These are phyloP conservation scores for Asbolus verrucosus DNA, from an alignment of 1,140 invertebrate species.

Conservation along the genomic window DNA sequence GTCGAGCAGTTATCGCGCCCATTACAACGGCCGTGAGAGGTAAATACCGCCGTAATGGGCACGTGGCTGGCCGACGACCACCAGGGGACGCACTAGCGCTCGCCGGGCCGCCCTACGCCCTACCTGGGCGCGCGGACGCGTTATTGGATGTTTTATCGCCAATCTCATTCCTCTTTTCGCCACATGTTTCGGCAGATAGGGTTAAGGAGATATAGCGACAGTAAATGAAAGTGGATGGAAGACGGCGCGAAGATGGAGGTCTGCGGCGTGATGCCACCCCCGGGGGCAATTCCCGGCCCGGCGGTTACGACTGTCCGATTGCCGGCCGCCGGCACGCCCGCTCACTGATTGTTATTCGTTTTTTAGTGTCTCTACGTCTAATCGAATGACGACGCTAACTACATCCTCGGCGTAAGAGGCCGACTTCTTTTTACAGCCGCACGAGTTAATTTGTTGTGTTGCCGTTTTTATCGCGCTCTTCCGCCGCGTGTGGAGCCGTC, in stretches of 20 bases:
- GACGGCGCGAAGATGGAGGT: slow-evolving; percentile 51
- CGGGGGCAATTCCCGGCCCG: slow-evolving; percentile 55
- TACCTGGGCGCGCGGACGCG: slow-evolving; percentile 30
- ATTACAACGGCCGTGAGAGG: slow-evolving; percentile 56
- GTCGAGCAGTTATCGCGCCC: slow-evolving; percentile 53
- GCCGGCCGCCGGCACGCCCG: slow-evolving; percentile 43
- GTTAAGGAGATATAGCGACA: slow-evolving; percentile 54
- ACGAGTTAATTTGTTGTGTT: slow-evolving; percentile 58
- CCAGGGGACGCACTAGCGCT: slow-evolving; percentile 52
- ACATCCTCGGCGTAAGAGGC: slow-evolving; percentile 38
- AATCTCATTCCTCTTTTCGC: slow-evolving; percentile 53
- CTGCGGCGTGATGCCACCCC: slow-evolving; percentile 57
- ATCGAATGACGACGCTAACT: slow-evolving; percentile 55
- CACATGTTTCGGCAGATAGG: slow-evolving; percentile 47
- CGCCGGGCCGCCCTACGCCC: slow-evolving; percentile 31
- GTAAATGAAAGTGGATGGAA: slow-evolving; percentile 58
- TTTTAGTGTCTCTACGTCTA: slow-evolving; percentile 58
- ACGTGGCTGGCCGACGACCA: slow-evolving; percentile 56
- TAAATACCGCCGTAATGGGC: slow-evolving; percentile 56
- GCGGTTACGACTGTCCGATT: slow-evolving; percentile 59
- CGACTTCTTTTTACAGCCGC: slow-evolving; percentile 51
- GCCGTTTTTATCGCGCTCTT: slow-evolving; percentile 54
- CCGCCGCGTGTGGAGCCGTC: slow-evolving; percentile 36
- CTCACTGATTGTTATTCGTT: slow-evolving; percentile 60
- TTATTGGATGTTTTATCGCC: slow-evolving; percentile 53